These are phyloP conservation scores for Anas platyrhynchos DNA, from an alignment of 2,113 vertebrate species.

Conservation along the genomic window DNA sequence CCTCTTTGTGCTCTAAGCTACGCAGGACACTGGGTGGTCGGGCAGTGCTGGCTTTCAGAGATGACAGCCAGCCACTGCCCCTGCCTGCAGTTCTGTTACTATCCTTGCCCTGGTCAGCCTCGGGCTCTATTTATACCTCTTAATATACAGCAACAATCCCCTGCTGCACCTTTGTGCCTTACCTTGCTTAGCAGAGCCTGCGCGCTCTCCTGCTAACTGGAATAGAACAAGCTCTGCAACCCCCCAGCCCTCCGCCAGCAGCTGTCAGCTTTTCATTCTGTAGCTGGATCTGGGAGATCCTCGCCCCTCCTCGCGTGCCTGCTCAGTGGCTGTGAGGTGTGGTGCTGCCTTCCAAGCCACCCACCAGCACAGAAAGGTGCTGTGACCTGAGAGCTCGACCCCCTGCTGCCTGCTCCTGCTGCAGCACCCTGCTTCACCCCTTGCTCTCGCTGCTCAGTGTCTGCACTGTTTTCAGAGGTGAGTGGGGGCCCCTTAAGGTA, in stretches of 20 bases:
- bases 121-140: conserved; percentile 3
- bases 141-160: neutral
- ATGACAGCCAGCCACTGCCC: neutral
- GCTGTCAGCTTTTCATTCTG: accelerated
- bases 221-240: neutral
- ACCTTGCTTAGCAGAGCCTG: neutral
- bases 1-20: neutral
- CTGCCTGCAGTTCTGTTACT: neutral
- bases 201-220: neutral
- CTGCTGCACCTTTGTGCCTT: neutral
- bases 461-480: neutral
- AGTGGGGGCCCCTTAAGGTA: neutral
- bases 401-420: neutral
- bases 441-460: accelerated
- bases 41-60: neutral
- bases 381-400: neutral
- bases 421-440: neutral
- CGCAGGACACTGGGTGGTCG: accelerated
- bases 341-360: neutral
- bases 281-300: neutral
- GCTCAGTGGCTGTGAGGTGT: neutral
- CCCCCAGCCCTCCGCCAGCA: neutral
- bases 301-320: neutral
- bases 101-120: neutral
- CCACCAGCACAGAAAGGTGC: neutral